A percentile compares a stretch with the other conserved stretches of the same genome.
phyloP scores from a whole-genome alignment of 2,113 vertebrate species.

The Zosterops borbonicus region DNA sequence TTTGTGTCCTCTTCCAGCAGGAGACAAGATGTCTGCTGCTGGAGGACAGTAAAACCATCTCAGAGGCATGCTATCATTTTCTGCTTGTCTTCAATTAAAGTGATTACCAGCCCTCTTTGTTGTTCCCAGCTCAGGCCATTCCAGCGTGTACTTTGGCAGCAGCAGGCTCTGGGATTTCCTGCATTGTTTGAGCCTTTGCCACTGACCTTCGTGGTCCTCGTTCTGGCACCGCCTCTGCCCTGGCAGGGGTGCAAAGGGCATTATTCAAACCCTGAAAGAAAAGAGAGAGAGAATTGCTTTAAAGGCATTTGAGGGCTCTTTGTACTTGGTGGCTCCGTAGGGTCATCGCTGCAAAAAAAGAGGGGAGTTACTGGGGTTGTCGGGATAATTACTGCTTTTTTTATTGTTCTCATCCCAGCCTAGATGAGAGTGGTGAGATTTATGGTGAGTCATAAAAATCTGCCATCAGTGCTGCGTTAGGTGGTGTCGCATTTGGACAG shows the following conservation, averaged over 20 bases:
- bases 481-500: neutral
- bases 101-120: slow-evolving; percentile 24
- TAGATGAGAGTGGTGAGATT: neutral
- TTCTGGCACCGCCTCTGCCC: slow-evolving; percentile 16
- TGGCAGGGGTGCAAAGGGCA: slow-evolving; percentile 44
- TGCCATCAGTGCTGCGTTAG: neutral
- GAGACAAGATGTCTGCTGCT: slow-evolving; percentile 15
- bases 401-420: neutral
- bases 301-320: slow-evolving; percentile 2
- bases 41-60: neutral
- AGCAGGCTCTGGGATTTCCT: neutral
- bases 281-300: neutral
- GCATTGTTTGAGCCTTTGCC: slow-evolving; percentile 22
- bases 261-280: slow-evolving; percentile 4
- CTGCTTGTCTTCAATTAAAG: slow-evolving; percentile 50
- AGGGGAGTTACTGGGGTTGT: slow-evolving; percentile 30
- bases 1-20: neutral
- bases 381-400: slow-evolving; percentile 30
- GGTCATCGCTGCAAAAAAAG: neutral
- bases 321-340: neutral
- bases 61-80: neutral
- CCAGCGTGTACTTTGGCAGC: neutral
- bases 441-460: neutral
- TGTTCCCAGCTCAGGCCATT: neutral
- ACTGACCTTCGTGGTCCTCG: neutral